Evolutionary conservation across 2,797 vertebrate genomes (phyloP), one percentile per base, ranked within the genome.

Genomic region (Channallabes apus): DNA sequence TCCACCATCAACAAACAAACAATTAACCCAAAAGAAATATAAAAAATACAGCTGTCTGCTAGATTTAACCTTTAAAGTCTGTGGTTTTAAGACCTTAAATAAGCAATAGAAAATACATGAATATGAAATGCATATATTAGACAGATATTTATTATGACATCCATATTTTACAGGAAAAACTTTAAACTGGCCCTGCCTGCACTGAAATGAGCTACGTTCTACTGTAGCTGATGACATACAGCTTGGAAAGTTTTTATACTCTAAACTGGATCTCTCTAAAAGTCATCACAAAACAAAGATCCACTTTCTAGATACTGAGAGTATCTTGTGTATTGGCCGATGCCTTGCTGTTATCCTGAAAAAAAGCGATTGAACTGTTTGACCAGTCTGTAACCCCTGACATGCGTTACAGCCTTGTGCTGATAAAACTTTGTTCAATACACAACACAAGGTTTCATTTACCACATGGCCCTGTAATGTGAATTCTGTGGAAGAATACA

Each of bases 391-490:
- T 85, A 82, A 80, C 85, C 80, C 65, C 64, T 32, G 62, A 82
- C 75, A 59, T 82, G 64, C 54, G 86, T 84, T 82, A 62, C 15
- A n/a, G 61, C 62, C 46, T 80, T 62, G 9, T 15, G 24, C 38
- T 73, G 86, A 87, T 87, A 86, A 89, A 80, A 69, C 54, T n/a
- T 15, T 38, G 8, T 8, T 62, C 72, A 83, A 65, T 83, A 86
- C 78, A 86, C 84, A 8, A 73, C 67, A 24, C 14, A 83, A 32
- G 76, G 72, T 64, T 82, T 61, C 35, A 24, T 84, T 83, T 84
- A 85, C 78, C 88, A 89, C 86, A 89, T 87, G 88, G 88, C 84
- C 75, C 75, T 69, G 84, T 82, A 89, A 86, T 86, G 86, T 29
- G 78, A 86, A 80, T 85, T 85, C 81, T 78, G n/a, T 59, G 18